Evolutionary conservation across 2,113 vertebrate species (phyloP).

Genomic region (Phaethon lepturus): DNA sequence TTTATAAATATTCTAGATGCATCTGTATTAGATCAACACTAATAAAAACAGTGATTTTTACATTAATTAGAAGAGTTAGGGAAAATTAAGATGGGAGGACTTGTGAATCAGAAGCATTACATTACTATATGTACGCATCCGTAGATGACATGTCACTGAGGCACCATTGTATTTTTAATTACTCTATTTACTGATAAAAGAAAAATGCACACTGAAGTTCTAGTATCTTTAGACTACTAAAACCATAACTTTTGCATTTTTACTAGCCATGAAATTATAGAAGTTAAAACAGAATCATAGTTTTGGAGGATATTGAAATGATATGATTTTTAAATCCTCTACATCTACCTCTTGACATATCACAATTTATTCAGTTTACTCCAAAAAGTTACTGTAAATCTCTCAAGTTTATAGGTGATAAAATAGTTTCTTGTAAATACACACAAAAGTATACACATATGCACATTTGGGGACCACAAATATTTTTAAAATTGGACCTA

Average conservation of each 20-base stretch:
- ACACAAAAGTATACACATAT: background rate
- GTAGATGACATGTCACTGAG: background rate
- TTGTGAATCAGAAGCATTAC: background rate
- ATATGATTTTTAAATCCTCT: background rate
- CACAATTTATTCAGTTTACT: background rate
- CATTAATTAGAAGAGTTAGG: background rate
- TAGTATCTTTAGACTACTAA: background rate
- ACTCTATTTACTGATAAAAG: background rate
- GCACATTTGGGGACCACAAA: background rate
- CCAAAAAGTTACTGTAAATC: background rate
- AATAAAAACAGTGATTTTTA: background rate
- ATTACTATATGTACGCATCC: background rate
- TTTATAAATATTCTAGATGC: background rate
- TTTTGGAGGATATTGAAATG: background rate
- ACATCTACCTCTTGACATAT: background rate
- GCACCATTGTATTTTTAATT: background rate
- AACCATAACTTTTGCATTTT: background rate
- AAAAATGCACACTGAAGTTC: background rate
- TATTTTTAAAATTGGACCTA: background rate
- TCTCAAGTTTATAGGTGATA: background rate
- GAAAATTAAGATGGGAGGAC: background rate
- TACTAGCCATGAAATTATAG: background rate
- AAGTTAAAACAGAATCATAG: background rate
- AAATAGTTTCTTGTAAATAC: background rate
- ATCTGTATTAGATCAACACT: background rate